A percentile compares a stretch with the other conserved stretches of the same genome.
These are phyloP conservation scores for Erynnis tages DNA, from an alignment of 2,888 invertebrate species.

Conservation along the genomic window DNA sequence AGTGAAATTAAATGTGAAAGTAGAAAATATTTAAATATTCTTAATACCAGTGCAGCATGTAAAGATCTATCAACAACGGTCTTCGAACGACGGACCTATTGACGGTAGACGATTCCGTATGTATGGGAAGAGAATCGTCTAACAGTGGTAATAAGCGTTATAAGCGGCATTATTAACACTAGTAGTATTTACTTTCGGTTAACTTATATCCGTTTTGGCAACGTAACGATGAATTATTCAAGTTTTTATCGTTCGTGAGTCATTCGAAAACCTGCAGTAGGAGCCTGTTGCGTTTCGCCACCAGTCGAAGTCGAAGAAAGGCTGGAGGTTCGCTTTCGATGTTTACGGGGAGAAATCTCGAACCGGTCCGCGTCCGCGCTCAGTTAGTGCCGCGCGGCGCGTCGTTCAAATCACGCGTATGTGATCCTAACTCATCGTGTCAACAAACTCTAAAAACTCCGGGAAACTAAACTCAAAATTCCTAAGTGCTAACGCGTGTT, in stretches of 20 bases:
- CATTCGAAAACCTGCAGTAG: constrained; percentile 50
- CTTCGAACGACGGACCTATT: too few relatives aligned
- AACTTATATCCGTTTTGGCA: too few relatives aligned
- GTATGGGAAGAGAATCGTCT: too few relatives aligned
- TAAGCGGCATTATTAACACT: too few relatives aligned
- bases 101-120: too few relatives aligned
- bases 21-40: too few relatives aligned
- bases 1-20: too few relatives aligned
- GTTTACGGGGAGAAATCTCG: constrained; percentile 79
- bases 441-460: constrained; percentile 32
- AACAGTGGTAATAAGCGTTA: too few relatives aligned
- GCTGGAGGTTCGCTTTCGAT: constrained; percentile 75
- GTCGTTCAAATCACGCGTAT: constrained; percentile 44
- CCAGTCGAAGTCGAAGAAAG: constrained; percentile 71
- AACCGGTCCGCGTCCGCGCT: constrained; percentile 61
- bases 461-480: constrained; percentile 16
- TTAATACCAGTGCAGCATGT: too few relatives aligned
- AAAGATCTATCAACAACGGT: too few relatives aligned
- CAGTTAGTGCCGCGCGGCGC: constrained; percentile 52
- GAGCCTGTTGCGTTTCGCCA: constrained; percentile 58
- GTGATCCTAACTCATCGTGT: constrained; percentile 22
- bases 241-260: neutral
- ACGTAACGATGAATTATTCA: too few relatives aligned
- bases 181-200: too few relatives aligned
- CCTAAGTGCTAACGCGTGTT: constrained; percentile 25